Base-by-base conservation (phyloP, 1,140 invertebrate species). In the Neodiprion lecontei region DNA sequence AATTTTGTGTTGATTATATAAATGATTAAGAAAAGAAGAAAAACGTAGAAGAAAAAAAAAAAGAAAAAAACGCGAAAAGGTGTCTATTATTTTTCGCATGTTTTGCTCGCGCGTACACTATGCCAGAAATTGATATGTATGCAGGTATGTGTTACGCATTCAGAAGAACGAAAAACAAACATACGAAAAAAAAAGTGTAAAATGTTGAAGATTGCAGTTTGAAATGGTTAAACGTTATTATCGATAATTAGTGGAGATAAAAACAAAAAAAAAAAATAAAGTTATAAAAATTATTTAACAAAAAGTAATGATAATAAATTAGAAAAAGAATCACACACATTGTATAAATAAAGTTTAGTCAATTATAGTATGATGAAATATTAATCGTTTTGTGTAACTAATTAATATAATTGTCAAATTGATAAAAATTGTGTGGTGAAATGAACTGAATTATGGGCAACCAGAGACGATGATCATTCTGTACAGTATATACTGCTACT, bases 371-470 rank as follows among this genome's bases (percentile, higher is more conserved):
- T 79, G 77, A 17, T 14, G 77, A 75, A 81, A 76, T 82, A 85
- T 82, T 85, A 83, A 85, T 84, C 83, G 81, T 85, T 86, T 84
- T 78, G 77, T 81, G 78, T 81, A 80, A 81, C 76, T 70, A 77
- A 79, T 75, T 78, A 80, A 78, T 76, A 40, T 48, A 68, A 69
- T 49, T 23, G 21, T 61, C 17, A 49, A 53, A 74, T 71, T n/a
- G 65, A 50, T 70, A 71, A 76, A 67, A 74, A 48, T 69, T 76
- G 74, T 10, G 28, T 70, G 48, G 47, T 53, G 65, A 67, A 76
- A 48, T 75, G 77, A 81, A 81, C 73, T 78, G 82, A 86, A 85
- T 88, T 88, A 88, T 88, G 87, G 87, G 82, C 86, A 88, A 88
- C 87, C 87, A 79, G 72, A 75, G 79, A 67, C 75, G 76, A 78